These are phyloP conservation scores for Sebastes glaucus DNA, from an alignment of 2,797 vertebrate genomes.

Conservation along the genomic window DNA sequence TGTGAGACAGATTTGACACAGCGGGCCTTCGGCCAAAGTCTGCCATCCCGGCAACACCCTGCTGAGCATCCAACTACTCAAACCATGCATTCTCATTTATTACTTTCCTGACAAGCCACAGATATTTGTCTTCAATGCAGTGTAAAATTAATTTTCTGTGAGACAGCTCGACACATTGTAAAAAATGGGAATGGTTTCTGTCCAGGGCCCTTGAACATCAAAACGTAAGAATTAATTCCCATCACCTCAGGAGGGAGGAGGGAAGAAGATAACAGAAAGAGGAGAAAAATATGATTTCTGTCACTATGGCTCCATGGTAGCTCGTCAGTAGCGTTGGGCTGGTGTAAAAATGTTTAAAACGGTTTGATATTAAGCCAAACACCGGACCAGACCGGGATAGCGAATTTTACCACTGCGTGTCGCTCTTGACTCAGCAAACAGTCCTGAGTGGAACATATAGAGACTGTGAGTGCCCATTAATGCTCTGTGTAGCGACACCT, in stretches of 20 bases:
- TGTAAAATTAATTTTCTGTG: constrained; percentile 67
- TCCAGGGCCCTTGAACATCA: constrained; percentile 47
- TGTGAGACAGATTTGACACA: constrained; percentile 59
- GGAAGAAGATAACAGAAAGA: background rate
- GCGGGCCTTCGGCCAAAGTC: constrained; percentile 46
- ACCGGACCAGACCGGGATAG: background rate
- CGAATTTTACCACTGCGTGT: background rate
- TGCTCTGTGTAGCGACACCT: background rate
- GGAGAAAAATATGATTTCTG: background rate
- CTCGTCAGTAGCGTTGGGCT: background rate
- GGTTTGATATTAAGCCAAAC: background rate
- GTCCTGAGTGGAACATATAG: background rate
- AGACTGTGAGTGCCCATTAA: background rate
- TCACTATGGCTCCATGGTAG: background rate
- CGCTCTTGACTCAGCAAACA: background rate
- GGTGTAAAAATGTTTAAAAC: background rate
- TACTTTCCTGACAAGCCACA: constrained; percentile 54
- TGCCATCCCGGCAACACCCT: constrained; percentile 23
- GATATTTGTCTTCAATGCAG: constrained; percentile 49
- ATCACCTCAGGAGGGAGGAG: constrained; percentile 47
- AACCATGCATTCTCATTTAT: constrained; percentile 57
- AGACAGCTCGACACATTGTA: constrained; percentile 44
- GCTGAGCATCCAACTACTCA: constrained; percentile 44
- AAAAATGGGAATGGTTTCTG: constrained; percentile 52
- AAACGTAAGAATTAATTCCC: constrained; percentile 67